A percentile compares a stretch with the other conserved stretches of the same genome.
Evolutionary conservation across 1,140 invertebrate species (phyloP).

Genomic region (Drosophila littoralis): DNA sequence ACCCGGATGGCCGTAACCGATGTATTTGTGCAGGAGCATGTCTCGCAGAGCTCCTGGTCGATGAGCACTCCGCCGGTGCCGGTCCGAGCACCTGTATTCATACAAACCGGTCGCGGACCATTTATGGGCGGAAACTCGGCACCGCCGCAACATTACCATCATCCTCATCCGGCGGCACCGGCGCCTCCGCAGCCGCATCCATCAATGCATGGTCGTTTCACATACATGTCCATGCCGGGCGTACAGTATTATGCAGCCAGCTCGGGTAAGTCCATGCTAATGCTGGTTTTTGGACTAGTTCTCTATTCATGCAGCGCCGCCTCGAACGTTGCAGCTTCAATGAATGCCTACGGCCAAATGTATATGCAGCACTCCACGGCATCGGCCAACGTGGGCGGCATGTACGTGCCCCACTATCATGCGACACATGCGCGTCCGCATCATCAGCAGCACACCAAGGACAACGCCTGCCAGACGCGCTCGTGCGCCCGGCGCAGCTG

Average conservation of each 20-base stretch:
- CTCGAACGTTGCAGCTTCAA: constrained; percentile 35
- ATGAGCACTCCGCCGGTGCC: constrained; percentile 23
- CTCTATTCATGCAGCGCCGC: neutral
- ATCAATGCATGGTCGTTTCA: constrained; percentile 5
- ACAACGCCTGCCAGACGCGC: constrained; percentile 31
- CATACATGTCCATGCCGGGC: constrained; percentile 45
- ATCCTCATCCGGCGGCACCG: neutral
- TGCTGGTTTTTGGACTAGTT: neutral
- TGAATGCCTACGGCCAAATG: constrained; percentile 59
- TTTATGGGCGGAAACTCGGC: neutral
- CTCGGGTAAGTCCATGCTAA: constrained; percentile 38
- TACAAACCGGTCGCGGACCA: constrained; percentile 2
- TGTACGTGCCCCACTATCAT: constrained; percentile 28
- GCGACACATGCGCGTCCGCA: neutral
- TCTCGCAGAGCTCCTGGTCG: constrained; percentile 63
- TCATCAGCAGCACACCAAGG: constrained; percentile 7
- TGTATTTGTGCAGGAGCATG: constrained; percentile 62
- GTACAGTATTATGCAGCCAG: constrained; percentile 56
- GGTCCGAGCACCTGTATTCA: constrained; percentile 15
- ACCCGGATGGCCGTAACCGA: constrained; percentile 56
- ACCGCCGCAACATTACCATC: neutral
- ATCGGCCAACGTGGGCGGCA: constrained; percentile 32
- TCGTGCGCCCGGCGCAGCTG: constrained; percentile 9
- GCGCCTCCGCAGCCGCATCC: neutral
- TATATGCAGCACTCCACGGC: constrained; percentile 49